These are phyloP conservation scores for Diabrotica undecimpunctata DNA, from an alignment of 1,140 invertebrate species.

Conservation along the genomic window DNA sequence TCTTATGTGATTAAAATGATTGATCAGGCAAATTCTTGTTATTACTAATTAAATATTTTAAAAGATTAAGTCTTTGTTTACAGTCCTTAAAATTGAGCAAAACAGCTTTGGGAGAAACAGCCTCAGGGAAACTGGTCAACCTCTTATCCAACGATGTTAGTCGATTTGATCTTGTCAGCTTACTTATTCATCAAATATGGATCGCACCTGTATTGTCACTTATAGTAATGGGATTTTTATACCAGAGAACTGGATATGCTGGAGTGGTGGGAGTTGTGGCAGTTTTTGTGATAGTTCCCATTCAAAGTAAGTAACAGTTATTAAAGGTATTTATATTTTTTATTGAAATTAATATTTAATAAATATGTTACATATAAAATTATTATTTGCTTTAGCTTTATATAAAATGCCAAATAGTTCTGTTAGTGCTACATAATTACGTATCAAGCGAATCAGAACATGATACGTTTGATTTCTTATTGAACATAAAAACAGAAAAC, in stretches of 20 bases:
- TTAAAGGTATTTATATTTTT: too few relatives aligned
- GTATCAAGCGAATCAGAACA: too few relatives aligned
- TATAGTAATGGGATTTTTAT: constrained; percentile 72
- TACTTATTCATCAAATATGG: constrained; percentile 70
- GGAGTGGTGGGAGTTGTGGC: constrained; percentile 71
- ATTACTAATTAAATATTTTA: too few relatives aligned
- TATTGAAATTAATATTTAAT: too few relatives aligned
- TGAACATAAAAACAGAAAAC: too few relatives aligned
- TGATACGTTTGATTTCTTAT: too few relatives aligned
- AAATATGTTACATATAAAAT: too few relatives aligned
- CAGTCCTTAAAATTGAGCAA: constrained; percentile 28
- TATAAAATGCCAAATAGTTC: too few relatives aligned
- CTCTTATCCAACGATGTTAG: constrained; percentile 85
- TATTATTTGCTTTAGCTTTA: too few relatives aligned
- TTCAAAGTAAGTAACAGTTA: constrained; percentile 59
- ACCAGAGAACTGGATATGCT: constrained; percentile 63
- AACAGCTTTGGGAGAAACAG: constrained; percentile 70
- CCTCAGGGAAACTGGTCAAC: constrained; percentile 85
- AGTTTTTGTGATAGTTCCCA: constrained; percentile 74
- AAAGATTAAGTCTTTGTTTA: neutral
- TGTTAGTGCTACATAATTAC: too few relatives aligned
- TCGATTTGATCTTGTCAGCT: constrained; percentile 62
- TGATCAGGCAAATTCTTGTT: too few relatives aligned
- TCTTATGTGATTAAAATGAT: too few relatives aligned
- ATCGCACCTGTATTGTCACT: constrained; percentile 74